Conservation (phyloP, 2,888 invertebrate species). For the Calameuta idolon region DNA sequence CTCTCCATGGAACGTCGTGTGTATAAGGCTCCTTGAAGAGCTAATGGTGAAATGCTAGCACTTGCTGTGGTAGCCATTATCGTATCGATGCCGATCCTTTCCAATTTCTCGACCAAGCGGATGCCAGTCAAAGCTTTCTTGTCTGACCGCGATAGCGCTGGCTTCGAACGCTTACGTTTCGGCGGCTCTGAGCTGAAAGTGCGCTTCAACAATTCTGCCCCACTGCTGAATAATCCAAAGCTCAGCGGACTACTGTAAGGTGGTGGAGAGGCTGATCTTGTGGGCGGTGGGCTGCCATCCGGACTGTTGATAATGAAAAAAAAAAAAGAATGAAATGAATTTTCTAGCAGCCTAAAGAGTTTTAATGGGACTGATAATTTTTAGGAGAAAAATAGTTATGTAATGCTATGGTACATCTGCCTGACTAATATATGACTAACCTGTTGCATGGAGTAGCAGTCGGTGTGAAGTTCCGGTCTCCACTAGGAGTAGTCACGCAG, state of each 20-base stretch:
- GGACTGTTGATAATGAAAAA: constrained; percentile 73
- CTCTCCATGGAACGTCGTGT: constrained; percentile 75
- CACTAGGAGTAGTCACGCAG: constrained; percentile 74
- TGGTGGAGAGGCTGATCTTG: constrained; percentile 72
- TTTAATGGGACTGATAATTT: not conserved
- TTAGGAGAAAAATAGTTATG: not conserved
- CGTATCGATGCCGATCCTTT: constrained; percentile 77
- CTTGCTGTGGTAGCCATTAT: constrained; percentile 74
- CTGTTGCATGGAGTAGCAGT: constrained; percentile 85
- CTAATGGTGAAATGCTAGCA: constrained; percentile 73
- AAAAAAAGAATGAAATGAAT: not conserved
- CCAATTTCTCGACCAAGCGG: constrained; percentile 75
- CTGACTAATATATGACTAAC: not conserved
- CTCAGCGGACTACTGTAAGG: constrained; percentile 52
- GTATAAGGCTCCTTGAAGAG: constrained; percentile 74
- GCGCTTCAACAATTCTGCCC: constrained; percentile 75
- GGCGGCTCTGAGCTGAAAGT: constrained; percentile 71
- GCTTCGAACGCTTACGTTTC: constrained; percentile 45
- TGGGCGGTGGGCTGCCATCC: constrained; percentile 73
- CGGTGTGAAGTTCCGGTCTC: constrained; percentile 77
- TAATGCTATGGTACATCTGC: not conserved
- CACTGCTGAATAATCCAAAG: constrained; percentile 73
- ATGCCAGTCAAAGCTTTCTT: constrained; percentile 69
- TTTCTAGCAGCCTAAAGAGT: not conserved
- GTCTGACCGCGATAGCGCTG: constrained; percentile 61